A percentile compares a stretch with the other conserved stretches of the same genome.
Evolutionary conservation across 2,888 invertebrate genomes (phyloP).

Genomic region (Melolontha melolontha): DNA sequence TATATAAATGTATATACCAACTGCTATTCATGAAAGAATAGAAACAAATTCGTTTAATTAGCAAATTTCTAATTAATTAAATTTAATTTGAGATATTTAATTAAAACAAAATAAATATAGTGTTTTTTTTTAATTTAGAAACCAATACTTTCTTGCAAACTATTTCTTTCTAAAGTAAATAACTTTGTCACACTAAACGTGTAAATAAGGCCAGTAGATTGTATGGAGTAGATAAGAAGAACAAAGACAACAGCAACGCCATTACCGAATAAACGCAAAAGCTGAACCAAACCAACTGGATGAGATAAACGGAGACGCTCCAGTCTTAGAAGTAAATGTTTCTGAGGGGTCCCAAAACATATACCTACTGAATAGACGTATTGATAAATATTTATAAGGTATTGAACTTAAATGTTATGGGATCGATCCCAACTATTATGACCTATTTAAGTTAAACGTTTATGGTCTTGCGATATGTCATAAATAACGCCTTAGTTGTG

Average conservation of each 20-base stretch:
- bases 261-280: constrained; percentile 9
- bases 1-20: no score
- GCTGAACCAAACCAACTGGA: constrained; percentile 30
- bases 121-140: no score
- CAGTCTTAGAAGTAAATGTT: constrained; percentile 17
- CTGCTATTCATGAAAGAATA: no score
- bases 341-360: constrained; percentile 7
- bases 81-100: no score
- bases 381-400: constrained; percentile 32
- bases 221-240: constrained; percentile 18
- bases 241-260: constrained; percentile 17
- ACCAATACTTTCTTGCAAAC: no score
- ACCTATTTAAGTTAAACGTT: constrained; percentile 20
- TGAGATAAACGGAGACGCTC: constrained; percentile 29
- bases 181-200: not conserved
- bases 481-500: no score
- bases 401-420: constrained; percentile 11
- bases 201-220: constrained; percentile 9
- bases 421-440: constrained; percentile 9
- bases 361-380: constrained; percentile 13
- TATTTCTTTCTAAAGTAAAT: no score
- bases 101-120: no score
- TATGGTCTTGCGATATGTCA: not conserved
- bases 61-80: no score
- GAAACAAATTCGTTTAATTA: no score